A percentile compares a stretch with the other conserved stretches of the same genome.
Evolutionary conservation across 2,888 invertebrate species (phyloP).

Genomic region (Idaea biselata): DNA sequence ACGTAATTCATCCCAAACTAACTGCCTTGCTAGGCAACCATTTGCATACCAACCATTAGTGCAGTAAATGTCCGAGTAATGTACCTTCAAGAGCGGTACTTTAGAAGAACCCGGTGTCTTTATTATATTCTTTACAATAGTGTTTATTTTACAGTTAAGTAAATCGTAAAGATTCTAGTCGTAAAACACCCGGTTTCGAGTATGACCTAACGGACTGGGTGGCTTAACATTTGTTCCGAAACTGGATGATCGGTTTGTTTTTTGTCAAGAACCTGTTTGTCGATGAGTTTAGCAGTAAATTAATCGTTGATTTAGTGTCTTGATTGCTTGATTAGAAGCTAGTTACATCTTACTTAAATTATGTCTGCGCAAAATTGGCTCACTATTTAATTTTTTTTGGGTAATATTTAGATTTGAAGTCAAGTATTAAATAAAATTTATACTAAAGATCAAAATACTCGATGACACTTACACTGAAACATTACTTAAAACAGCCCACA

Average conservation of each 20-base stretch:
- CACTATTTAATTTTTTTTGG: no score
- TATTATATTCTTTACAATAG: constrained; percentile 24
- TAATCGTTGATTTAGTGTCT: neutral
- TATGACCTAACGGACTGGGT: constrained; percentile 7
- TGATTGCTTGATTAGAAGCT: neutral
- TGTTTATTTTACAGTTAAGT: constrained; percentile 30
- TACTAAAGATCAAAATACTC: no score
- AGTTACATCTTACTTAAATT: neutral
- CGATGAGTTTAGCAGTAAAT: neutral
- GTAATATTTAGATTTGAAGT: no score
- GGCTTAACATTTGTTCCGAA: constrained; percentile 9
- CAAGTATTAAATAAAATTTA: no score
- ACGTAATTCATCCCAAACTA: neutral
- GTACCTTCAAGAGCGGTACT: constrained; percentile 19
- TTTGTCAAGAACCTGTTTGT: neutral
- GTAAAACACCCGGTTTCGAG: constrained; percentile 15
- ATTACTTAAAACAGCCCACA: no score
- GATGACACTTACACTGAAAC: no score
- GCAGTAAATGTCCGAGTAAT: neutral
- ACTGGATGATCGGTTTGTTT: constrained; percentile 7
- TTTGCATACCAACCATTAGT: neutral
- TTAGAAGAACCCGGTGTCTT: constrained; percentile 20
- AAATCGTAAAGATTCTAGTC: constrained; percentile 16
- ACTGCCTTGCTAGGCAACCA: neutral
- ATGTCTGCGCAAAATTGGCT: neutral